These are phyloP conservation scores for Chrysolina americana DNA, from an alignment of 2,888 invertebrate species.

Conservation along the genomic window DNA sequence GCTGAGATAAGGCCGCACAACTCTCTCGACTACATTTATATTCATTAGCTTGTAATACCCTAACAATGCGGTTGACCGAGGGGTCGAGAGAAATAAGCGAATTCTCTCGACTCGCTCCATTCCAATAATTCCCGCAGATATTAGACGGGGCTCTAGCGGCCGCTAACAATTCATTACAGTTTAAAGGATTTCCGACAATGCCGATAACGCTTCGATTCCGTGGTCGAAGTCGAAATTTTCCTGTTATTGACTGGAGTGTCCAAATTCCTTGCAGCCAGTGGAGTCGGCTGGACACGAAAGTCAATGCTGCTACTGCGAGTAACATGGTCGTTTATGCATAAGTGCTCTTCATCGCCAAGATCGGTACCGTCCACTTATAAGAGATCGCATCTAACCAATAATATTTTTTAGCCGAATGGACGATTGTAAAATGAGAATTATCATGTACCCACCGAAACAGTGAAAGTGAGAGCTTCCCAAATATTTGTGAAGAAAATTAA, in stretches of 20 bases:
- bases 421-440: no score
- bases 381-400: no score
- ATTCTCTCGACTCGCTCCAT: conserved; percentile 41
- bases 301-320: no score
- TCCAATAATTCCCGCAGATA: conserved; percentile 49
- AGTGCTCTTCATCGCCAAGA: no score
- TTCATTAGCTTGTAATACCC: conserved; percentile 65
- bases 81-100: conserved; percentile 46
- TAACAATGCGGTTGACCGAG: conserved; percentile 66
- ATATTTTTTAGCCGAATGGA: no score
- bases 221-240: not conserved
- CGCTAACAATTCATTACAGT: conserved; percentile 50
- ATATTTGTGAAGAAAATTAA: no score
- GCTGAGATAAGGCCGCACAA: conserved; percentile 33
- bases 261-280: not conserved
- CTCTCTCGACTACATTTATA: conserved; percentile 63
- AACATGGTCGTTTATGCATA: no score
- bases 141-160: conserved; percentile 35
- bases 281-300: no score
- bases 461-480: no score
- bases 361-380: no score
- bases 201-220: conserved; percentile 33
- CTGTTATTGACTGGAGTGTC: not conserved
- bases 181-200: conserved; percentile 46
- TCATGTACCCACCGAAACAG: no score